These are phyloP conservation scores for Meda fulgida DNA, from an alignment of 2,797 vertebrate species.

Conservation along the genomic window DNA sequence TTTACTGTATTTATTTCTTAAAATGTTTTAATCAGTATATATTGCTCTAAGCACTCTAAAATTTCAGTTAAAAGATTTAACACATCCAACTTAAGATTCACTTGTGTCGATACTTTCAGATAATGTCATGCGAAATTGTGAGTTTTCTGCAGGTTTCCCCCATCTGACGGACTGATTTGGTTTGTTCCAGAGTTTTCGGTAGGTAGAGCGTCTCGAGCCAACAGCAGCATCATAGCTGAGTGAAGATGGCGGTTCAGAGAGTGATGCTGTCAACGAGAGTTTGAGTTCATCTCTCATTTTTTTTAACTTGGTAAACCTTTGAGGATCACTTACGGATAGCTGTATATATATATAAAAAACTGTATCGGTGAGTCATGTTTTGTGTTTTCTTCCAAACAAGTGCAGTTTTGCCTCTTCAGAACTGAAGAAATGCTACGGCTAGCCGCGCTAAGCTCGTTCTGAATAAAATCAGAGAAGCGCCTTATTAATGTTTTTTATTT, in stretches of 20 bases:
- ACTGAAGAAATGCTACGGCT: slow-evolving; percentile 43
- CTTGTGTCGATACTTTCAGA: background rate
- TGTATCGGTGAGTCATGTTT: slow-evolving; percentile 54
- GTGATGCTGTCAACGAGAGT: slow-evolving; percentile 63
- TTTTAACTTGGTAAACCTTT: background rate
- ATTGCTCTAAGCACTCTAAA: background rate
- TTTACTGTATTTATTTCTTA: background rate
- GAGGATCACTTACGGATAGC: slow-evolving; percentile 44
- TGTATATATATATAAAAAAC: background rate
- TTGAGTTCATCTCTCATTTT: slow-evolving; percentile 45
- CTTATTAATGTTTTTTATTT: background rate
- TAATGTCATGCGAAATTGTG: background rate
- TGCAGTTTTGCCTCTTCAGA: background rate
- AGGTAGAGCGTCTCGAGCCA: slow-evolving; percentile 57
- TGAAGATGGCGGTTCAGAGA: slow-evolving; percentile 70
- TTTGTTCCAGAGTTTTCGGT: slow-evolving; percentile 62
- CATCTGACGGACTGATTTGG: slow-evolving; percentile 33
- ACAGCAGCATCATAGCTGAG: slow-evolving; percentile 57
- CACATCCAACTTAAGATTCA: background rate
- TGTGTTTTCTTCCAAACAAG: background rate
- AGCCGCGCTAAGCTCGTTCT: slow-evolving; percentile 49
- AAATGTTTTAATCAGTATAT: too few relatives aligned
- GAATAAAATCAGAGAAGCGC: slow-evolving; percentile 11
- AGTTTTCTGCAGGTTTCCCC: background rate
- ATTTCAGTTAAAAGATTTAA: rapidly evolving